Evolutionary conservation across 2,797 vertebrate genomes (phyloP).

Genomic region (Gymnopithys bicolor): DNA sequence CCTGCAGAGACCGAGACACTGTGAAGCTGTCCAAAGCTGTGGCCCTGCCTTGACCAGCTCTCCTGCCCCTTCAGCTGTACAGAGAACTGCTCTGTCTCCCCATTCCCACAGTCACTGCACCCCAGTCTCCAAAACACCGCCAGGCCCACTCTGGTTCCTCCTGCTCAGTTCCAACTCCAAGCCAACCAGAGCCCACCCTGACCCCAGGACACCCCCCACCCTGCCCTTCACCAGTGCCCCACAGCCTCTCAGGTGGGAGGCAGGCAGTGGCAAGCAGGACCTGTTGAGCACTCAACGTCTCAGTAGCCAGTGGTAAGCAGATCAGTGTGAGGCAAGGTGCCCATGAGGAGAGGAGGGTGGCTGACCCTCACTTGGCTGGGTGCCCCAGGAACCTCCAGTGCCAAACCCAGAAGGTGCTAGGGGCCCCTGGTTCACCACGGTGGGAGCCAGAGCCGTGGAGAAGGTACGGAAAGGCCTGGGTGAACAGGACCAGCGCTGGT

Average conservation of each 20-base stretch:
- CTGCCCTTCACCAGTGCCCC: fast-evolving
- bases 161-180: not conserved
- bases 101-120: fast-evolving
- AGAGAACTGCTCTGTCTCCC: not conserved
- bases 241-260: not conserved
- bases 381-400: not conserved
- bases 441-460: not conserved
- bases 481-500: not conserved
- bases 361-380: not conserved
- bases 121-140: not conserved
- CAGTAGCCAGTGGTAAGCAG: fast-evolving
- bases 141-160: fast-evolving
- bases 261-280: fast-evolving
- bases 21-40: not conserved
- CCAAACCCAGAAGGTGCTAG: not conserved
- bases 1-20: not conserved
- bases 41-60: not conserved
- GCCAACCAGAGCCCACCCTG: not conserved
- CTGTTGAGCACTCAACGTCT: not conserved
- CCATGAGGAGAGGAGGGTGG: fast-evolving
- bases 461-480: not conserved
- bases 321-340: not conserved
- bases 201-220: not conserved
- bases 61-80: not conserved
- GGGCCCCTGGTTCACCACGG: fast-evolving